Conservation (phyloP, 1,140 invertebrate genomes). For the Lepidostoma basale region DNA sequence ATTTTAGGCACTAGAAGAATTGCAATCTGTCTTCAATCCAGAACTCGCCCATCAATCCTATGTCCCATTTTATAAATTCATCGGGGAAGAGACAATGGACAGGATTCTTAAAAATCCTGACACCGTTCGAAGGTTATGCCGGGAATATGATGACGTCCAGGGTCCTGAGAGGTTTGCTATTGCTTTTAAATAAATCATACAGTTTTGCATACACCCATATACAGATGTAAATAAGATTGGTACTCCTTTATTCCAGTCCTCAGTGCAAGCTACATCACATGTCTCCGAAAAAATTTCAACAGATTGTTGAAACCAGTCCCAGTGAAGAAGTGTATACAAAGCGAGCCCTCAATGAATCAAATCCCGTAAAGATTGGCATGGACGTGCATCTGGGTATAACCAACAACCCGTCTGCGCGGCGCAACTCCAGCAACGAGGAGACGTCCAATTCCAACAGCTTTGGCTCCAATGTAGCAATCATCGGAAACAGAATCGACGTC, state of each 20-base stretch:
- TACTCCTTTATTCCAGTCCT: constrained; percentile 2
- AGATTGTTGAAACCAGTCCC: not conserved
- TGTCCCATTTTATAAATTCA: constrained; percentile 77
- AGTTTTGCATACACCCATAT: not conserved
- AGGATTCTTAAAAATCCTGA: constrained; percentile 77
- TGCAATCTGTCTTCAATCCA: constrained; percentile 79
- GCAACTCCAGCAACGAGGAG: constrained; percentile 48
- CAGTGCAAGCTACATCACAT: constrained; percentile 12
- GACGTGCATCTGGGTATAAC: constrained; percentile 37
- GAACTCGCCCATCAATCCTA: constrained; percentile 85
- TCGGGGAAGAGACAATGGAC: constrained; percentile 75
- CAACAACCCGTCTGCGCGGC: constrained; percentile 31
- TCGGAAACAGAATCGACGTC: constrained; percentile 86
- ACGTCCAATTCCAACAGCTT: constrained; percentile 69
- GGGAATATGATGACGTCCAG: constrained; percentile 67
- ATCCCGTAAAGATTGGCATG: constrained; percentile 38
- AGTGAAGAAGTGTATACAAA: constrained; percentile 44
- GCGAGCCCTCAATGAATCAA: constrained; percentile 35
- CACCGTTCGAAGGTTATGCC: constrained; percentile 77
- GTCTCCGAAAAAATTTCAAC: not conserved
- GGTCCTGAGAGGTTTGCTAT: constrained; percentile 47
- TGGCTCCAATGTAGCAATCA: constrained; percentile 78
- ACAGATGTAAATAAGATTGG: not conserved
- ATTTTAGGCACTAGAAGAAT: constrained; percentile 73
- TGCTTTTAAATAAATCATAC: not conserved